Conservation (phyloP, 2,888 invertebrate genomes). For the Cremastinae sp. region DNA sequence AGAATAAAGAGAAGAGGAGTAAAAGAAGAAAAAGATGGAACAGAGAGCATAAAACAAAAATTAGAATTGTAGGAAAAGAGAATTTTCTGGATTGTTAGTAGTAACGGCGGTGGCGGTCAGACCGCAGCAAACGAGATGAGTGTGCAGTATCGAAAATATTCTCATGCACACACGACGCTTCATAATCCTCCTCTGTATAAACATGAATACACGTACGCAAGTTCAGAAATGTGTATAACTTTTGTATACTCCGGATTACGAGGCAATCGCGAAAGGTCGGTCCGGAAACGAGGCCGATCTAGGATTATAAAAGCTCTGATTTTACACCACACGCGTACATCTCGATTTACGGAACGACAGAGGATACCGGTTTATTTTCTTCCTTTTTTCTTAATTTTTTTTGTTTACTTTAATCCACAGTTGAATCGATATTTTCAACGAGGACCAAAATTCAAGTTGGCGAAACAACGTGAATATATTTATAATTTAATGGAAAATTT, state of each 20-base stretch:
- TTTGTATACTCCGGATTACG: conserved; percentile 45
- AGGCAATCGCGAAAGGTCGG: conserved; percentile 59
- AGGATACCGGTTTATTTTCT: no score
- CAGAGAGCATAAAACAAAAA: neutral
- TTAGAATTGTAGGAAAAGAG: conserved; percentile 1
- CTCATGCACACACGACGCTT: conserved; percentile 5
- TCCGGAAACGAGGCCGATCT: conserved; percentile 55
- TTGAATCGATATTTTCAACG: no score
- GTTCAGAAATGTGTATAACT: neutral
- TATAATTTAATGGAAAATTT: no score
- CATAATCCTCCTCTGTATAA: neutral
- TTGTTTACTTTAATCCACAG: no score
- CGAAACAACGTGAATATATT: no score
- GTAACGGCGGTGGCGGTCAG: conserved; percentile 42
- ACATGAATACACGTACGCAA: conserved; percentile 12
- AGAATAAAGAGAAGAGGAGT: no score
- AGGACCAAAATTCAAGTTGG: no score
- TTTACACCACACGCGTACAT: conserved; percentile 33
- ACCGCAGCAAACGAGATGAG: conserved; percentile 37
- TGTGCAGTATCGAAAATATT: conserved; percentile 12
- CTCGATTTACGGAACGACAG: conserved; percentile 38
- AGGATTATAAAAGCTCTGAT: conserved; percentile 56
- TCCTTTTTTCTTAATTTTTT: no score
- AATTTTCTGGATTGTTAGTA: conserved; percentile 31
- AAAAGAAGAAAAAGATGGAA: no score